Evolutionary conservation across 2,888 invertebrate genomes (phyloP).

Genomic region (Plusia festucae): DNA sequence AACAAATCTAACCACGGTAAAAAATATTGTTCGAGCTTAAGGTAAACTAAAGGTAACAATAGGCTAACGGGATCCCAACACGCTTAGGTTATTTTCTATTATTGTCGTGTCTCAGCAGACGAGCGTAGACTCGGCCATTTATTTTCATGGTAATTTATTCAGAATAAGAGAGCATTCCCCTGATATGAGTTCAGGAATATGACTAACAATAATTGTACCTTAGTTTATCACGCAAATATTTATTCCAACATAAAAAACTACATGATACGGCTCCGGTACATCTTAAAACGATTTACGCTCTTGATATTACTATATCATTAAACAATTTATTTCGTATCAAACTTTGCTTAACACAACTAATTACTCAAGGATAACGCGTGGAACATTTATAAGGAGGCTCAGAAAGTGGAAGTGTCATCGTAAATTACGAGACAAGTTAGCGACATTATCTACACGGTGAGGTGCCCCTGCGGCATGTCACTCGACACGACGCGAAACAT

Average conservation of each 20-base stretch:
- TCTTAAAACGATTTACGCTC: slow-evolving; percentile 11
- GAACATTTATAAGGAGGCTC: slow-evolving; percentile 52
- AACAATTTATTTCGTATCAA: slow-evolving; percentile 50
- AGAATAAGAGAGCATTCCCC: slow-evolving; percentile 45
- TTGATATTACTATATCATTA: slow-evolving; percentile 45
- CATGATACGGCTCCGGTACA: slow-evolving; percentile 17
- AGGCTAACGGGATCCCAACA: slow-evolving; percentile 16
- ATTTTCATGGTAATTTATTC: slow-evolving; percentile 54
- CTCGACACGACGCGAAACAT: slow-evolving; percentile 26
- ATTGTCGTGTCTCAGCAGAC: slow-evolving; percentile 31
- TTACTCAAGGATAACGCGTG: slow-evolving; percentile 58
- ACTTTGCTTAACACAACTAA: slow-evolving; percentile 56
- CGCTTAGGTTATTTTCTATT: slow-evolving; percentile 36
- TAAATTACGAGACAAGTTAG: slow-evolving; percentile 59
- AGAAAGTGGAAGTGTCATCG: slow-evolving; percentile 52
- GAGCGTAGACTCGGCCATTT: slow-evolving; percentile 30
- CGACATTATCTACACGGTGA: slow-evolving; percentile 54
- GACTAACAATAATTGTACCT: slow-evolving; percentile 36
- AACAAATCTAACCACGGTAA: slow-evolving; percentile 3
- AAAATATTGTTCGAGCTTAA: background rate
- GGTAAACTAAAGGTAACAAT: slow-evolving; percentile 33
- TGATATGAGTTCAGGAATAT: slow-evolving; percentile 33
- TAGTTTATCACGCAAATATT: slow-evolving; percentile 22
- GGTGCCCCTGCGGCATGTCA: slow-evolving; percentile 36
- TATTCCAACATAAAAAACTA: too few relatives aligned